These are phyloP conservation scores for Knipowitschia caucasica DNA, from an alignment of 2,797 vertebrate species.

Conservation along the genomic window DNA sequence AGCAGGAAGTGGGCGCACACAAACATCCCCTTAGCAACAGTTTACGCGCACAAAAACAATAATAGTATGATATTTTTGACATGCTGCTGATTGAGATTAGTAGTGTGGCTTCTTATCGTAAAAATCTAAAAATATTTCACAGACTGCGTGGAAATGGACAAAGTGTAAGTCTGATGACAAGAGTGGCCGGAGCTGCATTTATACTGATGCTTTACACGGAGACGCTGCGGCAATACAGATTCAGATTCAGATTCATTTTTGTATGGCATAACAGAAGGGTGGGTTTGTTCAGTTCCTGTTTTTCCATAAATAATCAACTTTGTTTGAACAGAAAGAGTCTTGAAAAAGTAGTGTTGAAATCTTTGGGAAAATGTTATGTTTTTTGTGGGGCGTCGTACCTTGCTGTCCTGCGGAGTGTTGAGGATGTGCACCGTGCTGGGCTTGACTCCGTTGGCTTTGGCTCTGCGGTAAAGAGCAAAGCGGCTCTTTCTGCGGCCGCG, in stretches of 20 bases:
- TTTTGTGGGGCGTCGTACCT: constrained; percentile 69
- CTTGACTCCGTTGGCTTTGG: constrained; percentile 92
- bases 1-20: constrained; percentile 48
- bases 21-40: constrained; percentile 13
- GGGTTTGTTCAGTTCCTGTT: too few relatives aligned
- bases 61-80: not conserved
- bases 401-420: constrained; percentile 91
- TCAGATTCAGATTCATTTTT: too few relatives aligned
- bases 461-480: constrained; percentile 89
- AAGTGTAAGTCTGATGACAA: too few relatives aligned
- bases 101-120: not conserved
- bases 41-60: not conserved
- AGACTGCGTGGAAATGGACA: too few relatives aligned
- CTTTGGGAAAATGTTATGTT: too few relatives aligned
- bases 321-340: too few relatives aligned
- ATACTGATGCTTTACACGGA: too few relatives aligned
- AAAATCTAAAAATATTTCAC: not conserved
- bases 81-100: not conserved
- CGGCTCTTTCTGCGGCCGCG: constrained; percentile 93
- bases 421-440: constrained; percentile 94
- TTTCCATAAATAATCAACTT: too few relatives aligned
- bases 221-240: too few relatives aligned
- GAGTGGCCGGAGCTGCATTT: too few relatives aligned
- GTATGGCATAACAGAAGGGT: too few relatives aligned
- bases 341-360: too few relatives aligned